These are phyloP conservation scores for Saccostrea cuccullata DNA, from an alignment of 1,140 invertebrate genomes.

Conservation along the genomic window DNA sequence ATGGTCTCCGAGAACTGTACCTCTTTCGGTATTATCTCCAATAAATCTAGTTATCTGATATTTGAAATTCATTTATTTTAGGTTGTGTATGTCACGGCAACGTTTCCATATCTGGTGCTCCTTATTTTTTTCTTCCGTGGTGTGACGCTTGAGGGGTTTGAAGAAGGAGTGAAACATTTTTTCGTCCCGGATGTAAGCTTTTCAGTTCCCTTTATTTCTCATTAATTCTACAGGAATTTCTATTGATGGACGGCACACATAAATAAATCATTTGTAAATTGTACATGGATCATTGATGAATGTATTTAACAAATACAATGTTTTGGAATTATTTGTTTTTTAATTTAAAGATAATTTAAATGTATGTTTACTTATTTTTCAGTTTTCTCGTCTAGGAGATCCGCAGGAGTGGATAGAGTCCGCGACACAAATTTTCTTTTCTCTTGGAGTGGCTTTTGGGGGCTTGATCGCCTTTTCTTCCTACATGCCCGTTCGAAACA, in stretches of 20 bases:
- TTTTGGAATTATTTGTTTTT: no score
- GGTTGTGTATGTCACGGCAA: conserved; percentile 89
- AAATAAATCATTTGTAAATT: no score
- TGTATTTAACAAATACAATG: no score
- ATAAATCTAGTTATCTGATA: no score
- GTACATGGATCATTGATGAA: no score
- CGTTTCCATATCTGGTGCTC: conserved; percentile 79
- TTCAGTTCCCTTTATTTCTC: background rate
- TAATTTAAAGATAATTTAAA: no score
- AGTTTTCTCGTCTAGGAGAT: conserved; percentile 59
- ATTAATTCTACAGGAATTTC: background rate
- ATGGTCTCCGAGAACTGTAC: background rate
- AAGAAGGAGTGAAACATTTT: conserved; percentile 84
- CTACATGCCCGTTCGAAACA: conserved; percentile 82
- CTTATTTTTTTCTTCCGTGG: conserved; percentile 77
- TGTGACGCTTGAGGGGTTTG: conserved; percentile 66
- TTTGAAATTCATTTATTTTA: conserved; percentile 76
- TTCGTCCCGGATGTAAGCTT: conserved; percentile 82
- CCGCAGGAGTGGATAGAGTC: conserved; percentile 86
- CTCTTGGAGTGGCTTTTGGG: conserved; percentile 90
- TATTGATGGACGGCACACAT: no score
- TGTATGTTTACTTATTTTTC: background rate
- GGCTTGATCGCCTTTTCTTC: conserved; percentile 79
- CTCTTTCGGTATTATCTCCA: background rate
- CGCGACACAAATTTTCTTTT: conserved; percentile 92